Conservation (phyloP, 2,113 vertebrate species). For the Scartelaos histophorus region DNA sequence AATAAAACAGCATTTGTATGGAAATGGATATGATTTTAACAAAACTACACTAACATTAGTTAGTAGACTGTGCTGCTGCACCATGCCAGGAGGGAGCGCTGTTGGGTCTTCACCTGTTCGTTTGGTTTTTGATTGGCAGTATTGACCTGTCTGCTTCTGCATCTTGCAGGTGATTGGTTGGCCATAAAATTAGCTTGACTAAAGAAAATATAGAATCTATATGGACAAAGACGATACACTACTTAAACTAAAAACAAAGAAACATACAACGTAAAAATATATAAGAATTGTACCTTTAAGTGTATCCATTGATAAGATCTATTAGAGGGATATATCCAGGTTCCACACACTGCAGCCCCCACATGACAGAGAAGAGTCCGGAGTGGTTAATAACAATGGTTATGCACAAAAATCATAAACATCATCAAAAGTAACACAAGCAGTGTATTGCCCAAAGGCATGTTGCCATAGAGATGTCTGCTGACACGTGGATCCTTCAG, state of each 20-base stretch:
- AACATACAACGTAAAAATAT: slow-evolving; percentile 32
- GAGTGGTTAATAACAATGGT: slow-evolving; percentile 57
- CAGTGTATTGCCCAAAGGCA: not conserved
- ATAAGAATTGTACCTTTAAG: slow-evolving; percentile 73
- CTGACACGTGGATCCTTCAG: not conserved
- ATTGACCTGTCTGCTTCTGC: not conserved
- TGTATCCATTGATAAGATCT: slow-evolving; percentile 73
- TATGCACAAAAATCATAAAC: slow-evolving; percentile 44
- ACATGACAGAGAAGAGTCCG: slow-evolving; percentile 70
- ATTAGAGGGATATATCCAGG: slow-evolving; percentile 78
- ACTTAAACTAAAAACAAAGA: slow-evolving; percentile 7
- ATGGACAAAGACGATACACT: not conserved
- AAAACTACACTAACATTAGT: not conserved
- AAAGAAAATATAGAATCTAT: not conserved
- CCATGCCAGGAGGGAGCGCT: slow-evolving; percentile 55
- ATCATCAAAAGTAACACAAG: slow-evolving; percentile 13
- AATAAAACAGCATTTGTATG: slow-evolving; percentile 19
- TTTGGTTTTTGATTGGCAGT: not conserved
- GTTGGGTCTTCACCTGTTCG: not conserved
- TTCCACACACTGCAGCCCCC: slow-evolving; percentile 76
- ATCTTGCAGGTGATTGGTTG: not conserved
- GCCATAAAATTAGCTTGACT: not conserved
- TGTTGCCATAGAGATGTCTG: not conserved
- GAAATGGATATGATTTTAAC: slow-evolving; percentile 26
- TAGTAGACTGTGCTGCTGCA: not conserved